Base-by-base conservation (phyloP, 2,797 vertebrate species). In the Darevskia mixta region DNA sequence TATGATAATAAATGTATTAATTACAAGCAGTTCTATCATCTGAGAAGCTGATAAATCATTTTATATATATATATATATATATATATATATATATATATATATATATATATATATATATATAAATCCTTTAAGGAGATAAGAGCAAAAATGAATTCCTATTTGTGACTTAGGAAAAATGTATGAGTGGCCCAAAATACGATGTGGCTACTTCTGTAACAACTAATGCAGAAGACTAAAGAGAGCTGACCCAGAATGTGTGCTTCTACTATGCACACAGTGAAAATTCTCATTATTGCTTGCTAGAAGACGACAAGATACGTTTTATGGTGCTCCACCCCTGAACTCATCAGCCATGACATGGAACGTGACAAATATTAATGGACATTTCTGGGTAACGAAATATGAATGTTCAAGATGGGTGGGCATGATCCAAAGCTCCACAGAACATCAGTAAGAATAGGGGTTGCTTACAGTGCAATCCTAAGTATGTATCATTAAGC, bases 21-120 rank as follows among this genome's bases (percentile, higher is more conserved):
- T 90, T 87, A 85, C 76, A 91, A 87, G 85, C 82, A 61, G 67
- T 81, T 79, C 72, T 81, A 87, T 83, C 79, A 85, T 91, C 85
- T 82, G 61, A 71, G 69, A 61, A 79, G 41, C 38, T 72, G 79
- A 38, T 81, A 32, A 73, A 73, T 18, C 32, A 38, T 38, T 38
- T 1, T 41, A 4, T 38, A 38, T 38, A 38, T 38, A 38, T 38
- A 38, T 38, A 38, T 38, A 38, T 3, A 71, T n/a, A n/a, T n/a
- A n/a, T n/a, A n/a, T n/a, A n/a, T n/a, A n/a, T n/a, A n/a, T n/a
- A n/a, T n/a, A n/a, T n/a, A n/a, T n/a, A n/a, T n/a, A n/a, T n/a
- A n/a, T n/a, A n/a, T n/a, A n/a, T 38, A 3, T 38, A 38, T 38
- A 38, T 38, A 38, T 38, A 38, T 38, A 38, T 38, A 38, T 3